Conservation (phyloP, 2,888 invertebrate genomes). For the Drosophila histrio region DNA sequence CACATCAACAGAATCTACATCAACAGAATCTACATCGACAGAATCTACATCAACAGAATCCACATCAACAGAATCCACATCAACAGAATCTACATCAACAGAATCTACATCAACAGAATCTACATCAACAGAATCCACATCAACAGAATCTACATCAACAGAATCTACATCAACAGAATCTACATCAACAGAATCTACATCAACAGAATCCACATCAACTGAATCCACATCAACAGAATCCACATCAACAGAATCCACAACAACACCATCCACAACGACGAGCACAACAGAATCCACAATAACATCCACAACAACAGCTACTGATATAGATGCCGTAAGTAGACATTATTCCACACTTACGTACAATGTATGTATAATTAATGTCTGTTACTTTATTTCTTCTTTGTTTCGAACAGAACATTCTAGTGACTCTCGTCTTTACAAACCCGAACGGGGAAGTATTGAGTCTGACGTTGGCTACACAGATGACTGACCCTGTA, state of each 20-base stretch:
- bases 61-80: background rate
- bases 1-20: background rate
- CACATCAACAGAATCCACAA: background rate
- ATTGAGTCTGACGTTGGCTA: constrained; percentile 12
- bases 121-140: background rate
- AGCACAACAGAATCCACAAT: background rate
- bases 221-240: background rate
- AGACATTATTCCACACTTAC: background rate
- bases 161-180: background rate
- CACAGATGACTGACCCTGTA: constrained; percentile 20
- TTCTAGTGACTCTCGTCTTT: constrained; percentile 21
- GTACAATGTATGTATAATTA: too few species aligned
- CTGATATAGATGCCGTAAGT: constrained; percentile 25
- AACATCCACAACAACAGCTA: background rate
- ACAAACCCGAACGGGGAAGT: constrained; percentile 16
- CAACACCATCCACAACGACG: background rate
- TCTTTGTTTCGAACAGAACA: constrained; percentile 9
- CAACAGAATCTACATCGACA: background rate
- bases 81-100: background rate
- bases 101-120: background rate
- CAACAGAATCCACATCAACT: background rate
- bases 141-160: background rate
- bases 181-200: background rate
- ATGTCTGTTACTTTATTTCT: background rate
- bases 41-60: background rate